phyloP scores from a whole-genome alignment of 2,888 invertebrate genomes.

The Tortricodes alternella region DNA sequence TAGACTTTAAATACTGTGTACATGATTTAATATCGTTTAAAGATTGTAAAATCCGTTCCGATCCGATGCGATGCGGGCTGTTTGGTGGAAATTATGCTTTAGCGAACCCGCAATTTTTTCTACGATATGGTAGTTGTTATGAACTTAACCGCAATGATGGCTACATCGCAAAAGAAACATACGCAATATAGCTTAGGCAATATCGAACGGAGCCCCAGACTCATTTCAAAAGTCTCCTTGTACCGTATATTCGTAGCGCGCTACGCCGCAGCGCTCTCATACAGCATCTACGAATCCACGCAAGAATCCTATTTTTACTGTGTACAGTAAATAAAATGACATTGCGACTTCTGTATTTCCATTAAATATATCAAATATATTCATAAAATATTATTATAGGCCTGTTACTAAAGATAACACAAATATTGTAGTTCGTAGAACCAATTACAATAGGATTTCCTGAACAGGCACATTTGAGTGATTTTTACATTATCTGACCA shows the following conservation, averaged over 20 bases:
- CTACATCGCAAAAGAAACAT: too few relatives aligned
- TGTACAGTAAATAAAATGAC: constrained; percentile 1
- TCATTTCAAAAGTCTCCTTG: too few relatives aligned
- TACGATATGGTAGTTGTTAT: too few relatives aligned
- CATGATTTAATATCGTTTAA: too few relatives aligned
- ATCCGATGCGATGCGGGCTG: too few relatives aligned
- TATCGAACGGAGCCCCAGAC: too few relatives aligned
- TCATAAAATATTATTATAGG: constrained; percentile 6
- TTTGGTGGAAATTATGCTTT: too few relatives aligned
- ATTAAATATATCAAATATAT: background rate
- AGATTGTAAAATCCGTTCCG: too few relatives aligned
- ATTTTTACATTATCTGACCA: constrained; percentile 9
- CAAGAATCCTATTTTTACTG: background rate
- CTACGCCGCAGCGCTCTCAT: background rate
- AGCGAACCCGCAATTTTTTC: too few relatives aligned
- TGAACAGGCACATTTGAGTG: background rate
- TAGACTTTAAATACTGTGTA: too few relatives aligned
- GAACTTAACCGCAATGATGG: too few relatives aligned
- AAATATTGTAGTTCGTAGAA: background rate
- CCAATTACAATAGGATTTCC: background rate
- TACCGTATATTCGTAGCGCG: background rate
- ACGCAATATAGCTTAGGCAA: too few relatives aligned
- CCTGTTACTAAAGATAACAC: constrained; percentile 1
- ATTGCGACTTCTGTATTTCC: constrained; percentile 7
- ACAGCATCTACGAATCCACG: background rate